These are phyloP conservation scores for Anadara kagoshimensis DNA, from an alignment of 1,140 invertebrate genomes.

Conservation along the genomic window DNA sequence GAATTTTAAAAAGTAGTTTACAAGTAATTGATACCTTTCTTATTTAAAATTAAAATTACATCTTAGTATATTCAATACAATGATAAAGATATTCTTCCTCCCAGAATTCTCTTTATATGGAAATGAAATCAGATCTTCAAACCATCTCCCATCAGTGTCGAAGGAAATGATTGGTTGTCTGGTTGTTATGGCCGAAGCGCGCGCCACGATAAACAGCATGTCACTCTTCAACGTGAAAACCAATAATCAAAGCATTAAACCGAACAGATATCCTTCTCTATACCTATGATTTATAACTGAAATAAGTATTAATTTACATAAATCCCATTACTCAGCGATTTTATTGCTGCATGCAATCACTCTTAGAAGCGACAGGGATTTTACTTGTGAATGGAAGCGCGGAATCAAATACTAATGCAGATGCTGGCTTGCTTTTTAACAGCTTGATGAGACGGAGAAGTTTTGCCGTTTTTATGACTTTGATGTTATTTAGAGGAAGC, in stretches of 20 bases:
- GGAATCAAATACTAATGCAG: background rate
- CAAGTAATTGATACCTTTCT: no score
- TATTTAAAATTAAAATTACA: no score
- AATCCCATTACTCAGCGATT: conserved; percentile 38
- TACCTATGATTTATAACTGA: conserved; percentile 46
- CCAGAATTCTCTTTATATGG: no score
- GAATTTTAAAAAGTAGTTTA: no score
- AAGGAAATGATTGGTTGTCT: conserved; percentile 41
- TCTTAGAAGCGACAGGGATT: background rate
- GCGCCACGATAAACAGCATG: conserved; percentile 37
- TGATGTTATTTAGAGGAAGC: no score
- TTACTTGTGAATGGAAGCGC: conserved; percentile 15
- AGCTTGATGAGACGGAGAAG: no score
- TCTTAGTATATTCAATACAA: no score
- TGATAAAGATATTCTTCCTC: no score
- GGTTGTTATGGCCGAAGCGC: conserved; percentile 36
- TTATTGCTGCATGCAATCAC: conserved; percentile 18
- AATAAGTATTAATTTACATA: conserved; percentile 49
- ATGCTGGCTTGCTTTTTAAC: no score
- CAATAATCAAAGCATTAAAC: conserved; percentile 43
- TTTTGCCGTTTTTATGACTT: no score
- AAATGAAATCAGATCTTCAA: no score
- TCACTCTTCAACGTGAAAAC: conserved; percentile 33
- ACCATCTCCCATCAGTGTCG: conserved; percentile 6
- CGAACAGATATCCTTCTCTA: conserved; percentile 32